These are phyloP conservation scores for Pachyramphus minor DNA, from an alignment of 2,113 vertebrate species.

Conservation along the genomic window DNA sequence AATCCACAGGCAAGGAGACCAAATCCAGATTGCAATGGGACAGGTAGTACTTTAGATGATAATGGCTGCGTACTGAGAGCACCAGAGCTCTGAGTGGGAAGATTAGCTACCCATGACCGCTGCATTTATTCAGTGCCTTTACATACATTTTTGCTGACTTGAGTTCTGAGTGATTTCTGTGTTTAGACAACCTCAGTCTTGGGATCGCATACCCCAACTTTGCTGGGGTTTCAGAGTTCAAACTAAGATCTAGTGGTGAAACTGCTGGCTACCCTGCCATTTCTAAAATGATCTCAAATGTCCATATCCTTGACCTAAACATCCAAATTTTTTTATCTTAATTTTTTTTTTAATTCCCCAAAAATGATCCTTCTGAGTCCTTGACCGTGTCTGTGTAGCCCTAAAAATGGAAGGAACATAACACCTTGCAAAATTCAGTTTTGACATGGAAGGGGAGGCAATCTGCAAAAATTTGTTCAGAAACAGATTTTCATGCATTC, in stretches of 20 bases:
- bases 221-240: slow-evolving; percentile 21
- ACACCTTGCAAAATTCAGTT: background rate
- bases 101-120: background rate
- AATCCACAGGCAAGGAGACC: slow-evolving; percentile 35
- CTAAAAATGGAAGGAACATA: background rate
- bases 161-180: background rate
- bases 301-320: background rate
- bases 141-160: slow-evolving; percentile 18
- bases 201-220: background rate
- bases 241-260: background rate
- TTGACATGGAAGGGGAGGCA: background rate
- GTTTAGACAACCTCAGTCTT: slow-evolving; percentile 24
- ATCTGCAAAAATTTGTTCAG: background rate
- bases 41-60: slow-evolving; percentile 18
- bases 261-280: background rate
- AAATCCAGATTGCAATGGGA: slow-evolving; percentile 26
- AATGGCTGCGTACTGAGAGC: background rate
- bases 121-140: background rate
- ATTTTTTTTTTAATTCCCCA: background rate
- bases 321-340: background rate
- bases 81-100: background rate
- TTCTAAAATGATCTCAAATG: background rate
- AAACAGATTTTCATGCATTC: background rate
- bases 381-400: background rate
- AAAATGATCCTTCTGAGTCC: background rate